Evolutionary conservation across 2,113 vertebrate genomes (phyloP).

Genomic region (Butastur rufipennis): DNA sequence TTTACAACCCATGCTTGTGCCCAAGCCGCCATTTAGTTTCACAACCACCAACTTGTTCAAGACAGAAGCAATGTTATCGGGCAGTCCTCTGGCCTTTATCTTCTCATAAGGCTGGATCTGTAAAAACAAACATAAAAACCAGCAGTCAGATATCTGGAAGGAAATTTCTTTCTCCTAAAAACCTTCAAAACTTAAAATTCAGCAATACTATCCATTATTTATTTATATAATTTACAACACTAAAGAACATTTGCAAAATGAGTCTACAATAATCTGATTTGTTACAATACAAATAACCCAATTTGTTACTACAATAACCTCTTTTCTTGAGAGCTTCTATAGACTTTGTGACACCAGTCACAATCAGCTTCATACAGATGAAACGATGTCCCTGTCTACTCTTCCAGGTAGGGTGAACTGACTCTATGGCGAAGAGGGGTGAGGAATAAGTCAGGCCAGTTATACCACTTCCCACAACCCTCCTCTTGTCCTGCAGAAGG

Average conservation of each 20-base stretch:
- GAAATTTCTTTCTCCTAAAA: background rate
- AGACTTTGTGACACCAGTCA: background rate
- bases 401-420: background rate
- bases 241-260: background rate
- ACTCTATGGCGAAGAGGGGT: background rate
- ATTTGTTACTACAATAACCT: background rate
- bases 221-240: background rate
- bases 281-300: background rate
- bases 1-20: conserved; percentile 98
- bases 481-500: background rate
- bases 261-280: background rate
- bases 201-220: background rate
- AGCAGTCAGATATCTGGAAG: background rate
- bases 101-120: conserved; percentile 94
- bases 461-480: background rate
- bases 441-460: background rate
- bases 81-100: conserved; percentile 84
- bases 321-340: background rate
- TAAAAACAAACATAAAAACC: background rate
- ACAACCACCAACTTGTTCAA: conserved; percentile 93
- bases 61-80: conserved; percentile 80
- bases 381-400: background rate
- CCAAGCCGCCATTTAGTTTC: conserved; percentile 94
- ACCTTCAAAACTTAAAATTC: background rate
- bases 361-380: background rate